A percentile compares a stretch with the other conserved stretches of the same genome.
phyloP scores from a whole-genome alignment of 2,888 invertebrate species.

The Nudaria mundana region DNA sequence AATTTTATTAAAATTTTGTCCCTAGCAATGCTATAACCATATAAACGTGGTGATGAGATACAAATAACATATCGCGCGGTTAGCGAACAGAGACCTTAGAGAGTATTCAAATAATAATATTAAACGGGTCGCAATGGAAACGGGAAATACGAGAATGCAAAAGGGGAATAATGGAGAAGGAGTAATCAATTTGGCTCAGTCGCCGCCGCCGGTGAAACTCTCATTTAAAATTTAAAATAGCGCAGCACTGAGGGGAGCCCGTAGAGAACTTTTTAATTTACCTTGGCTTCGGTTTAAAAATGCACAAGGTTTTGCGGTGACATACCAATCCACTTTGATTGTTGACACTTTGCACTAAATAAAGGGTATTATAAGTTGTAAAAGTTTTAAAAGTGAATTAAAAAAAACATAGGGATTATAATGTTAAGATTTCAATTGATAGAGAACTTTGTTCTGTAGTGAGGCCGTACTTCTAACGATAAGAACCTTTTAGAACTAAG shows the following conservation, averaged over 20 bases:
- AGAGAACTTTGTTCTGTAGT: no score
- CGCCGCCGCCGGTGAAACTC: conserved; percentile 71
- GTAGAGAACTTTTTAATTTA: conserved; percentile 79
- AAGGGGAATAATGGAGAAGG: conserved; percentile 79
- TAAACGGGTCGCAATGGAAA: conserved; percentile 71
- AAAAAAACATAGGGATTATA: no score
- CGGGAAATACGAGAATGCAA: conserved; percentile 68
- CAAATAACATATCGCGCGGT: conserved; percentile 28
- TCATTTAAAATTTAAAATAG: conserved; percentile 80
- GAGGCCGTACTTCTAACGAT: no score
- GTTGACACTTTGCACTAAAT: conserved; percentile 56
- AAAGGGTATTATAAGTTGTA: conserved; percentile 42
- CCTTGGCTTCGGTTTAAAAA: conserved; percentile 73
- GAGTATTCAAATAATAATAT: conserved; percentile 68
- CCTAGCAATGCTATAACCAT: conserved; percentile 10
- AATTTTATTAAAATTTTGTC: background rate
- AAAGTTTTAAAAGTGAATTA: no score
- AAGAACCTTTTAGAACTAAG: no score
- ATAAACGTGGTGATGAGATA: conserved; percentile 25
- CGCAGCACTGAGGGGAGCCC: conserved; percentile 62
- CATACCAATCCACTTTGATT: conserved; percentile 76
- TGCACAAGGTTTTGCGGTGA: conserved; percentile 74
- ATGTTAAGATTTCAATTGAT: no score
- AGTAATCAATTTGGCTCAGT: conserved; percentile 81
- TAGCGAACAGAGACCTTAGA: conserved; percentile 27